Evolutionary conservation across 2,888 invertebrate species (phyloP), one percentile per base, ranked within the genome.

Genomic region (Entomobrya proxima): DNA sequence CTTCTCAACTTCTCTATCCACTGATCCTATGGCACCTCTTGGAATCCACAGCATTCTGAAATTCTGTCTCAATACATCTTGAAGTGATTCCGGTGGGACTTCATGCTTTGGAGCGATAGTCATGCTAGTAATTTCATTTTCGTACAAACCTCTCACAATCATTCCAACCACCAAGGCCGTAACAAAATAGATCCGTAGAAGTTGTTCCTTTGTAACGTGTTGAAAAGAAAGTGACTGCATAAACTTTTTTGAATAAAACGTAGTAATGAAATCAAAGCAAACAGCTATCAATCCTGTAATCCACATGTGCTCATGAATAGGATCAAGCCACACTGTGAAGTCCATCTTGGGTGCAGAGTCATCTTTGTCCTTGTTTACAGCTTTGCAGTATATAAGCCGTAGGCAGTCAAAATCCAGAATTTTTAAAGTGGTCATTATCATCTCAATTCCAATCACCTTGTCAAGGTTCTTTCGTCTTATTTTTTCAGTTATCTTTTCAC

Each of bases 101-200:
- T 13, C 15, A 15, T 13, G 15, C 18, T 27, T 15, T 32, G 75
- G 75, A 0, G 18, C 75, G 0, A 55, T 75, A 1, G 35, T 37
- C 27, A 75, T 35, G 21, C 75, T 75, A 3, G 75, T 75, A 0
- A 52, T 11, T 11, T 52, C 55, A 52, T 75, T 75, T 75, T 75
- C 75, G 35, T 75, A 75, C 32, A 55, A 75, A n/a, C 35, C 27
- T 35, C 52, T 3, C 5, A 75, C 15, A 32, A 75, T 52, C 75
- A 75, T 75, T n/a, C 52, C 55, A 7, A 18, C 24, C 18, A 55
- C 32, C 13, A 75, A 27, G 11, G 37, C 21, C 7, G 55, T 18
- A 32, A 75, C 52, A n/a, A n/a, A 32, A n/a, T 50, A 52, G 2
- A n/a, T 24, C 24, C 9, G 1, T 21, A 40, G 6, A 40, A 69